Percentiles rank a stretch among this genome's conserved stretches.
phyloP scores from a whole-genome alignment of 1,140 invertebrate genomes.

The Hetaerina americana region DNA sequence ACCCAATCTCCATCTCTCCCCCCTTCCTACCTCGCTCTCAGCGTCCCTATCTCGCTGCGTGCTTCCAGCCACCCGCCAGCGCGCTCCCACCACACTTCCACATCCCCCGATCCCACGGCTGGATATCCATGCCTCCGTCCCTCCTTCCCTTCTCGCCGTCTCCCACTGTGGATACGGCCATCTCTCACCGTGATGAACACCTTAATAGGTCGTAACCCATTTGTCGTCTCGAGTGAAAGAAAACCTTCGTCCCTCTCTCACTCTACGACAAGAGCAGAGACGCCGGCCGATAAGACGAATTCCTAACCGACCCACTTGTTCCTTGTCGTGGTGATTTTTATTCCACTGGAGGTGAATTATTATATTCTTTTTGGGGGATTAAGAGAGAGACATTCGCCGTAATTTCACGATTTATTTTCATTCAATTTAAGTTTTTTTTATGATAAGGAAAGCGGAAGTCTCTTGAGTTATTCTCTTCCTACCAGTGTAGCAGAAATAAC shows the following conservation, averaged over 20 bases:
- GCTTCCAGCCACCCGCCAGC: background rate
- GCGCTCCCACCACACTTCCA: background rate
- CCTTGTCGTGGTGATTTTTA: too few relatives aligned
- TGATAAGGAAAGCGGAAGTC: too few relatives aligned
- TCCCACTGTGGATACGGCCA: background rate
- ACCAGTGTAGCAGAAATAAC: too few relatives aligned
- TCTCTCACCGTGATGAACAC: background rate
- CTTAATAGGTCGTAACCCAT: background rate
- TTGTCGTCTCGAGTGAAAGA: background rate
- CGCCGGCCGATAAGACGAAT: background rate
- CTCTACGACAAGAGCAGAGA: too few relatives aligned
- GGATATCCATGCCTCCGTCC: background rate
- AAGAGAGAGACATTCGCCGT: too few relatives aligned
- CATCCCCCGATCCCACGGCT: background rate
- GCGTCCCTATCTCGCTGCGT: background rate
- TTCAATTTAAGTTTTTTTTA: too few relatives aligned
- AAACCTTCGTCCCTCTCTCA: too few relatives aligned
- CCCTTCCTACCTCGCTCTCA: background rate
- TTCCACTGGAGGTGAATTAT: too few relatives aligned
- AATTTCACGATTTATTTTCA: too few relatives aligned
- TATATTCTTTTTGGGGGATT: too few relatives aligned
- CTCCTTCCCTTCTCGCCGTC: background rate
- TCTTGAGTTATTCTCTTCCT: too few relatives aligned
- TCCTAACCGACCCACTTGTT: background rate
- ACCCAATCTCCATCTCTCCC: background rate